Evolutionary conservation across 2,888 invertebrate genomes (phyloP).

Genomic region (Hirtodrosophila cameraria): DNA sequence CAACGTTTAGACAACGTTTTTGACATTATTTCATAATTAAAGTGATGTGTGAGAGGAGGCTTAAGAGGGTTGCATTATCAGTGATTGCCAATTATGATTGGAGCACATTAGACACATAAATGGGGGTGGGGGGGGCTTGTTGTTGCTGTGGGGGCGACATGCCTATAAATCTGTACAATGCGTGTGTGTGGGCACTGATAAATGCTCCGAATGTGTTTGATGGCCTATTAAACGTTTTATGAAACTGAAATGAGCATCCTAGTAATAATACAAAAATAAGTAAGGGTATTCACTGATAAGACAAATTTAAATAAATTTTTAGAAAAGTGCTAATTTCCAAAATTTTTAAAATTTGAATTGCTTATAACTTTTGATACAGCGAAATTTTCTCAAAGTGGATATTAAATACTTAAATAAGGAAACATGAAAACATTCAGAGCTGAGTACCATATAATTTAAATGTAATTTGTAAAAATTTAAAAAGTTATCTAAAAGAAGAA

Average conservation of each 20-base stretch:
- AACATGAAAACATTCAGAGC: no score
- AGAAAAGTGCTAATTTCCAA: no score
- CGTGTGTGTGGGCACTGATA: slow-evolving; percentile 37
- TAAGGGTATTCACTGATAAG: background rate
- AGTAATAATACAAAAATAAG: background rate
- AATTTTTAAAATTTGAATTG: no score
- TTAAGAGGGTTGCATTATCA: slow-evolving; percentile 61
- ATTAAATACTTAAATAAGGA: no score
- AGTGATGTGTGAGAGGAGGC: slow-evolving; percentile 6
- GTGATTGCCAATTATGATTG: slow-evolving; percentile 75
- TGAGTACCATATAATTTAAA: no score
- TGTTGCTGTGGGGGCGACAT: background rate
- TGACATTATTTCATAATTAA: slow-evolving; percentile 74
- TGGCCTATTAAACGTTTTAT: slow-evolving; percentile 75
- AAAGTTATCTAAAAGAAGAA: no score
- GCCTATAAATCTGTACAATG: slow-evolving; percentile 20
- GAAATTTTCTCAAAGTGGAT: no score
- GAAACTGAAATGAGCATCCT: slow-evolving; percentile 6
- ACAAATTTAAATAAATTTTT: no score
- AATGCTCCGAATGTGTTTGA: slow-evolving; percentile 56
- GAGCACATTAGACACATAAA: slow-evolving; percentile 38
- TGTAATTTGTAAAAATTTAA: no score
- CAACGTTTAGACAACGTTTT: slow-evolving; percentile 36
- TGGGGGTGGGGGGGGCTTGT: background rate
- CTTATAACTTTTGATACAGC: no score